Base-by-base conservation (phyloP, 2,113 vertebrate genomes). In the Lanius collurio region DNA sequence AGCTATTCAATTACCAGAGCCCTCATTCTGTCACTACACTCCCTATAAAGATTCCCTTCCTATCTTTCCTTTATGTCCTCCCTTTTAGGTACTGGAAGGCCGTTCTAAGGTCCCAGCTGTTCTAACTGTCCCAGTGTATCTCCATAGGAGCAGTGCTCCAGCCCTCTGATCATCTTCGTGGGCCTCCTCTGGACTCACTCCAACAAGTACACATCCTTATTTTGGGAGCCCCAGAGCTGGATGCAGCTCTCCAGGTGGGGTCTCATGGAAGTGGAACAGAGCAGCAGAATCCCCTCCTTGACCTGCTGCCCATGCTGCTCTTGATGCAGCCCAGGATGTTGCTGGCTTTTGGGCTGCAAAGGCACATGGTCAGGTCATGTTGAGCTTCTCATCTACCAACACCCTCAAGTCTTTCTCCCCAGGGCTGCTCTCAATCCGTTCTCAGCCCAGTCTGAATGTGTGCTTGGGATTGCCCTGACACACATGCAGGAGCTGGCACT, bases 281-380 rank as follows among this genome's bases (percentile, higher is more conserved):
- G 41, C 2, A 7, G 10, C 1, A 56, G 28, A 75, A 46, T 64
- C 10, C 11, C 13, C 22, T 62, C 60, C 17, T 28, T 0, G 0
- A 20, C 42, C 21, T 77, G n/a, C 78, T 60, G 52, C 26, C 46
- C 44, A 65, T 0, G 0, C 21, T 92, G 13, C 15, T 42, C 27
- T 39, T 41, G n/a, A 15, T 52, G 41, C 27, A 73, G 35, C 79
- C 30, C 23, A 49, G 52, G 11, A 26, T 42, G 22, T 0, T 0
- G 22, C 17, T 67, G 31, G 22, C 16, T 55, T 79, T 83, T 55
- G 52, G 35, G 19, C 41, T 93, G 46, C 5, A 1, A 67, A 41
- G 0, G 1, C 14, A 33, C 15, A 4, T 17, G 31, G 49, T 17
- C 2, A 1, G 56, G 10, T 69, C 42, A 19, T 21, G 18, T 1